phyloP scores from a whole-genome alignment of 2,888 invertebrate genomes.

The Alviniconcha strummeri region DNA sequence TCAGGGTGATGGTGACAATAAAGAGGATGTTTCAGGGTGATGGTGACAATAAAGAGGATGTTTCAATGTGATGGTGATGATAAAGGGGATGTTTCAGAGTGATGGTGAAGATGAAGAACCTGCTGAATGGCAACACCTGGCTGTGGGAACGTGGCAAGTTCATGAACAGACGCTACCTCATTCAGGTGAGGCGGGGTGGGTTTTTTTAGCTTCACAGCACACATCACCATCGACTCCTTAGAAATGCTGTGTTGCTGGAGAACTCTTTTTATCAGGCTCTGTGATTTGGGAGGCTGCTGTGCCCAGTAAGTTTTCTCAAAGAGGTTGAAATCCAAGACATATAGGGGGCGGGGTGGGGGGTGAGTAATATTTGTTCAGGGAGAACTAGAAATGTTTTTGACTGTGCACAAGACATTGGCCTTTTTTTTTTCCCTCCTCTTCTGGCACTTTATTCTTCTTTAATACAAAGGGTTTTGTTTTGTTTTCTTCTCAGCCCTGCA shows the following conservation, averaged over 20 bases:
- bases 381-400: neutral
- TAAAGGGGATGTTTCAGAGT: slow-evolving; percentile 59
- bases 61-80: neutral
- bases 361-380: neutral
- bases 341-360: neutral
- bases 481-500: too few relatives aligned
- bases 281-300: too few relatives aligned
- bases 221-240: neutral
- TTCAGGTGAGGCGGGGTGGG: slow-evolving; percentile 64
- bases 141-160: slow-evolving; percentile 74
- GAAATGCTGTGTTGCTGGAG: too few relatives aligned
- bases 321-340: neutral
- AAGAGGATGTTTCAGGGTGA: too few relatives aligned
- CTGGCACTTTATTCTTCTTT: too few relatives aligned
- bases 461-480: too few relatives aligned
- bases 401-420: neutral
- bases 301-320: too few relatives aligned
- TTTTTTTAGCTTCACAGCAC: neutral
- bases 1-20: too few relatives aligned
- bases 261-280: too few relatives aligned
- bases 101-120: slow-evolving; percentile 73
- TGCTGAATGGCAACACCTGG: slow-evolving; percentile 72
- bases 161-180: slow-evolving; percentile 72
- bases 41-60: neutral
- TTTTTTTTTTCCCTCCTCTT: neutral